Evolutionary conservation across 2,113 vertebrate genomes (phyloP).

Genomic region (Mugil cephalus): DNA sequence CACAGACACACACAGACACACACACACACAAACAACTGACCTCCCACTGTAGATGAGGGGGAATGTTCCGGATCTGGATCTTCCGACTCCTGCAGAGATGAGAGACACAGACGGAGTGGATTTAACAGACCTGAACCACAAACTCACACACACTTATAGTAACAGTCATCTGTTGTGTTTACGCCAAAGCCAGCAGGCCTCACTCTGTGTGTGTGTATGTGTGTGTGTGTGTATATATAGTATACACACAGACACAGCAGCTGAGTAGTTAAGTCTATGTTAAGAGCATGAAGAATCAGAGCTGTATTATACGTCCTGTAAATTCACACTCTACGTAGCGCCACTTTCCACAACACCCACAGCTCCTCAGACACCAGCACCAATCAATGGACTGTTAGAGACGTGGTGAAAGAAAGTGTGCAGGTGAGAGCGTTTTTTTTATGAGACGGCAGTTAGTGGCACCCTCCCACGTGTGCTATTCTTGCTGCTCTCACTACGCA

Average conservation of each 20-base stretch:
- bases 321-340: not conserved
- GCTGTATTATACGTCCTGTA: not conserved
- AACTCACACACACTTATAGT: constrained; percentile 27
- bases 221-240: not conserved
- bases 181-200: constrained; percentile 29
- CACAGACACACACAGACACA: constrained; percentile 25
- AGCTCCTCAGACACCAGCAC: constrained; percentile 3
- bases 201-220: not conserved
- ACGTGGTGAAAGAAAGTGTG: constrained; percentile 20
- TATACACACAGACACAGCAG: not conserved
- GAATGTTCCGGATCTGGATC: constrained; percentile 97
- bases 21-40: constrained; percentile 82
- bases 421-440: constrained; percentile 27
- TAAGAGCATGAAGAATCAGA: constrained; percentile 1
- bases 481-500: constrained; percentile 24
- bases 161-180: constrained; percentile 56
- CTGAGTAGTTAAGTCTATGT: not conserved
- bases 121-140: constrained; percentile 74
- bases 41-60: constrained; percentile 96
- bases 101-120: constrained; percentile 68
- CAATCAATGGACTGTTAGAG: constrained; percentile 1
- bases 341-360: constrained; percentile 6
- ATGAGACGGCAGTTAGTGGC: constrained; percentile 22
- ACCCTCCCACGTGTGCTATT: constrained; percentile 35
- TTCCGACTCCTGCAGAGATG: constrained; percentile 91